Base-by-base conservation (phyloP, 2,113 vertebrate genomes). In the Corythoichthys haematopterus region DNA sequence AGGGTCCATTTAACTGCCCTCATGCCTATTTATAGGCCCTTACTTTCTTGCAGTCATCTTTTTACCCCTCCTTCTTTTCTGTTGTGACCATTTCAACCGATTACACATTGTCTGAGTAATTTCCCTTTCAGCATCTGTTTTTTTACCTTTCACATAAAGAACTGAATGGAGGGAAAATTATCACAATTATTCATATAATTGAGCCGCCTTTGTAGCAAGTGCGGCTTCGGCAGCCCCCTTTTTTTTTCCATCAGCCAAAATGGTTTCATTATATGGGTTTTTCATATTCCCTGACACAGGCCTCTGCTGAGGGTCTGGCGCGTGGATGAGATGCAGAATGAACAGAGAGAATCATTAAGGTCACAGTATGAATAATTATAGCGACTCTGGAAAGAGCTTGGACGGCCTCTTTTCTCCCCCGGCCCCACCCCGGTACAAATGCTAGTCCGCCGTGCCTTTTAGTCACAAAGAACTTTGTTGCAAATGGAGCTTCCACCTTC, bases 131-230 rank as follows among this genome's bases (percentile, higher is more conserved):
- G 94, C 94, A 92, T 97, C 94, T 96, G 94, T 94, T 93, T 97
- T 94, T 94, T 94, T 91, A 90, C 89, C 90, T 93, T 93, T 91
- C 95, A 99, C 94, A 96, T 95, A 98, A 95, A 94, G 94, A 94
- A 93, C 94, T 99, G 97, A 99, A 99, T 99, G 95, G 95, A 90
- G 86, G 94, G 96, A 94, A 97, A 99, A 99, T 99, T 98, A 99
- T 98, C 97, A 98, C 97, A 99, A 99, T 99, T 99, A 99, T 96
- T 98, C 96, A 96, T 95, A 99, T 99, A 99, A 99, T 99, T 99
- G 97, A 98, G 95, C 94, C 93, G 95, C 92, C 97, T 99, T 99
- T 99, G 96, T 99, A 94, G 95, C 96, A 97, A 99, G 96, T 97
- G 95, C 96, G 95, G 98, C 96, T 98, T 94, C 94, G 94, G 96